phyloP scores from a whole-genome alignment of 2,888 invertebrate genomes.

The Tiphia femorata region DNA sequence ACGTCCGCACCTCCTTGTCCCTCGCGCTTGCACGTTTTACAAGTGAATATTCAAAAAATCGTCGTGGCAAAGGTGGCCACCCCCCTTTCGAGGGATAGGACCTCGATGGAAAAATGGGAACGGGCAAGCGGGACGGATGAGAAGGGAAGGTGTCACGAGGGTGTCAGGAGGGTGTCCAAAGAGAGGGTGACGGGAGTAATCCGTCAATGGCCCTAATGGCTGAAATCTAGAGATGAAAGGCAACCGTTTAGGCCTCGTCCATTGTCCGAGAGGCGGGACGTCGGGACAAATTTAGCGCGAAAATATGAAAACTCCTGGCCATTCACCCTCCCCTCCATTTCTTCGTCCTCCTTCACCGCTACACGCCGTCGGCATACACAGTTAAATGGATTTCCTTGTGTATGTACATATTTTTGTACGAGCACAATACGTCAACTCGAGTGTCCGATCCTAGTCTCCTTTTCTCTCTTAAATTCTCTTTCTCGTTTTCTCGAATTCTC shows the following conservation, averaged over 20 bases:
- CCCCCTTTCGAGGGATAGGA: conserved; percentile 17
- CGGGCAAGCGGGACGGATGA: too few relatives aligned
- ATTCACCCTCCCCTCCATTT: conserved; percentile 2
- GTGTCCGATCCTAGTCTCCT: too few relatives aligned
- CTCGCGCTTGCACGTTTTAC: conserved; percentile 49
- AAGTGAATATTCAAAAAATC: conserved; percentile 51
- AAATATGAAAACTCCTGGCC: conserved; percentile 50
- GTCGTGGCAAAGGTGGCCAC: conserved; percentile 3
- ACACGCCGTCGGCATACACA: too few relatives aligned
- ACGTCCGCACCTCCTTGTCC: conserved; percentile 44
- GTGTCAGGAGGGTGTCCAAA: conserved; percentile 1
- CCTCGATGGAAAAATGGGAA: conserved; percentile 10
- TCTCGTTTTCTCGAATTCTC: too few relatives aligned
- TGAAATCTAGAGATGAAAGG: conserved; percentile 50
- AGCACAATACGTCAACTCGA: too few relatives aligned
- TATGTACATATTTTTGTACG: not conserved
- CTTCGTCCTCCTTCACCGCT: not conserved
- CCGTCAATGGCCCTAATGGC: conserved; percentile 52
- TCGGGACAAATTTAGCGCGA: conserved; percentile 51
- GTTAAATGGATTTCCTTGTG: too few relatives aligned
- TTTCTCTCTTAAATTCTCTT: too few relatives aligned
- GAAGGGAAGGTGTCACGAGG: too few relatives aligned
- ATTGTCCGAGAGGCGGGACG: conserved; percentile 31
- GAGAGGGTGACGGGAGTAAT: conserved; percentile 41
- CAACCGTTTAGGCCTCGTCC: conserved; percentile 44